Percentiles rank a stretch among this genome's conserved stretches.
Conservation (phyloP, 1,140 invertebrate species). For the Archegozetes longisetosus region DNA sequence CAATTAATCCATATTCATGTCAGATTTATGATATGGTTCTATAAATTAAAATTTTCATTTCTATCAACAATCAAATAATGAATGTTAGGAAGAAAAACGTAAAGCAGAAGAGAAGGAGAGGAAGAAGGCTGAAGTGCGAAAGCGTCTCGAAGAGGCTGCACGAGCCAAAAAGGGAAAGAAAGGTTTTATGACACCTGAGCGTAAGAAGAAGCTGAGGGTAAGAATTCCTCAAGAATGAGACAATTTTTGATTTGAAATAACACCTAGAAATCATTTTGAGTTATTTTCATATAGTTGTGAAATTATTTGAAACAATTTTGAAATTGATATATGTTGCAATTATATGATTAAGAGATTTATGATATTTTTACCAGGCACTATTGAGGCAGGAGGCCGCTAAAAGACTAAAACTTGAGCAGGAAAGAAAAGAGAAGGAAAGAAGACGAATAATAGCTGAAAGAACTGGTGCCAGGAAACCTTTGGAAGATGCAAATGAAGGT, state of each 20-base stretch:
- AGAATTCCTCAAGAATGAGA: conserved; percentile 28
- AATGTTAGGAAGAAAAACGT: conserved; percentile 21
- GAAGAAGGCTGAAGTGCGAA: conserved; percentile 55
- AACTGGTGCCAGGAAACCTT: conserved; percentile 71
- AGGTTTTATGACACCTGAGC: conserved; percentile 95
- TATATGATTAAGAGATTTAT: too few species aligned
- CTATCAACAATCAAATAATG: too few species aligned
- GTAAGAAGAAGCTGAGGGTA: conserved; percentile 94
- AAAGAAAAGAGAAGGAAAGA: conserved; percentile 91
- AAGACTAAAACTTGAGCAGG: conserved; percentile 98
- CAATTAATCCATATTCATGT: too few species aligned
- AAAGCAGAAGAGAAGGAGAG: conserved; percentile 26
- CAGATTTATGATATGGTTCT: too few species aligned
- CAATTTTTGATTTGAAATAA: conserved; percentile 1
- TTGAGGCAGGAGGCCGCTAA: conserved; percentile 99
- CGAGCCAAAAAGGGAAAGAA: conserved; percentile 62
- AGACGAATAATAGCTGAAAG: conserved; percentile 91
- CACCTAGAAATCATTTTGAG: not conserved
- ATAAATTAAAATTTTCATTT: too few species aligned
- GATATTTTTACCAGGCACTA: conserved; percentile 45
- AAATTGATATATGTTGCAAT: not conserved
- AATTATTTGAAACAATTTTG: not conserved
- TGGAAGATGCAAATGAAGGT: conserved; percentile 79
- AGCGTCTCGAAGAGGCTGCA: conserved; percentile 85
- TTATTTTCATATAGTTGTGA: conserved; percentile 13